Evolutionary conservation across 2,113 vertebrate genomes (phyloP), one percentile per base, ranked within the genome.

Genomic region (Pachycephala philippinensis): DNA sequence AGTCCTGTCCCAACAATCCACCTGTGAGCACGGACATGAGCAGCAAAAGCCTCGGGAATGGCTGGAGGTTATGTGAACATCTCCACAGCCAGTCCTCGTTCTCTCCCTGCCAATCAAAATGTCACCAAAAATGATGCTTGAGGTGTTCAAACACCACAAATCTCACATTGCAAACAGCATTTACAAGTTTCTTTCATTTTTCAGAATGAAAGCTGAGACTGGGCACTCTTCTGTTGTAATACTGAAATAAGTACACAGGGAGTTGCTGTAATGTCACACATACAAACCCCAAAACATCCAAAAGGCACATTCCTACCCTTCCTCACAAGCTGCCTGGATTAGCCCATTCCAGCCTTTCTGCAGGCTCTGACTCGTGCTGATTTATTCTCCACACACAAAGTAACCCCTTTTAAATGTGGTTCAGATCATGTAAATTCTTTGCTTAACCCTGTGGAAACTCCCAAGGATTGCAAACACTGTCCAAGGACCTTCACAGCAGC

Each of bases 131-230:
- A 76, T 2, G 6, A 39, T 6, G 18, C 20, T 2, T 30, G 24
- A 21, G 28, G 30, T 20, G 60, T 8, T 53, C 60, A 30, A 56
- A 47, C 3, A 20, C 5, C 2, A 9, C 22, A 30, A 31, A 71
- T 12, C 20, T 65, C 78, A 35, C 1, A 0, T 0, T n/a, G 28
- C 12, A 52, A 52, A 33, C 18, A 52, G 42, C 21, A 30, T n/a
- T 75, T 65, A n/a, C 15, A 33, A 26, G 44, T 56, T n/a, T 11
- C 47, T 42, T 61, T 21, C 8, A 3, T 30, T 68, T 68, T 59
- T 75, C 31, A 30, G 10, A 80, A 37, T 2, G 44, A 52, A 60
- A 80, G 26, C 39, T 59, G 7, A 37, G n/a, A 15, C 4, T 23
- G 15, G 24, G 54, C 27, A 24, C 47, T 76, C 20, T 31, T 26